Evolutionary conservation across 2,888 invertebrate genomes (phyloP).

Genomic region (Caenorhabditis sp.): DNA sequence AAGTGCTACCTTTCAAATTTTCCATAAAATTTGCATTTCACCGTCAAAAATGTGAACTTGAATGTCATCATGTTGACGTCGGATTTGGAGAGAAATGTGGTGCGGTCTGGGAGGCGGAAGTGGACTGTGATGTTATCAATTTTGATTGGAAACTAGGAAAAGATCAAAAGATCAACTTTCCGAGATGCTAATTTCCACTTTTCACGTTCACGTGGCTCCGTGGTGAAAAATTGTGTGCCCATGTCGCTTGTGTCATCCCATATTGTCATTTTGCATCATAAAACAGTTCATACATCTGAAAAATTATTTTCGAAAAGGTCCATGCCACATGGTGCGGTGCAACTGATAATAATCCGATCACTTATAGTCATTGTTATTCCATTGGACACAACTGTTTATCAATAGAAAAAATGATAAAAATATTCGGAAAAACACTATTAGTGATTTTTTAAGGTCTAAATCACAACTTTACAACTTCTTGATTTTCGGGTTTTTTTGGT

Average conservation of each 20-base stretch:
- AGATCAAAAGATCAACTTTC: no score
- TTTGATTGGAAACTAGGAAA: no score
- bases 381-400: neutral
- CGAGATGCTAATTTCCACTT: no score
- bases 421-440: no score
- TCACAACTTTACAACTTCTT: neutral
- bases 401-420: neutral
- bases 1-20: neutral
- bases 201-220: no score
- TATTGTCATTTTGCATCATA: slow-evolving; percentile 3
- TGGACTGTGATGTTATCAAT: neutral
- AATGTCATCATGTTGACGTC: no score
- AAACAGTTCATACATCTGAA: slow-evolving; percentile 8
- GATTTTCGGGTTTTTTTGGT: neutral
- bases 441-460: no score
- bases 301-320: no score
- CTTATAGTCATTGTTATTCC: slow-evolving; percentile 1
- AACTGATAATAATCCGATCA: neutral
- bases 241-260: no score
- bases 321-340: no score
- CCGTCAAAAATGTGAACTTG: neutral
- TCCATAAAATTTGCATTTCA: neutral
- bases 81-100: neutral
- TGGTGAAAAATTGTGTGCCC: no score
- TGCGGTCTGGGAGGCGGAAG: neutral